Evolutionary conservation across 2,888 invertebrate species (phyloP).

Genomic region (Athalia cordata): DNA sequence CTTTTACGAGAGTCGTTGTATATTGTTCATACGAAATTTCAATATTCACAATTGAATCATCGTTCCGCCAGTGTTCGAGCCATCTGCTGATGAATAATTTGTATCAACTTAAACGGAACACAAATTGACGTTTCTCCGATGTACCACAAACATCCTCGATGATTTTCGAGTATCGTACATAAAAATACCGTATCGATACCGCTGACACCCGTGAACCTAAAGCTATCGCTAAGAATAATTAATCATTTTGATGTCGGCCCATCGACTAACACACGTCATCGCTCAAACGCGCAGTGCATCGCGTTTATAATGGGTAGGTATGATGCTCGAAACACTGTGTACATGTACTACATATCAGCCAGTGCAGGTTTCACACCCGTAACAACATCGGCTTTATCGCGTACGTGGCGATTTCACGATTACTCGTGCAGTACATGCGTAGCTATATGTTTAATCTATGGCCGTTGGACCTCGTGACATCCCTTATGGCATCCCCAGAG

Average conservation of each 20-base stretch:
- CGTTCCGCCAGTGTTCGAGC: too few relatives aligned
- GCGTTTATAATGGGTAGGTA: background rate
- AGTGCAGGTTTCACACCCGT: background rate
- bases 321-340: constrained; percentile 4
- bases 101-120: background rate
- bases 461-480: constrained; percentile 35
- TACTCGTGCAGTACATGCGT: constrained; percentile 21
- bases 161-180: background rate
- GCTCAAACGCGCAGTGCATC: constrained; percentile 9
- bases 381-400: constrained; percentile 1
- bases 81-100: too few relatives aligned
- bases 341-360: background rate
- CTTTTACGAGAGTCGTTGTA: too few relatives aligned
- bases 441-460: constrained; percentile 30
- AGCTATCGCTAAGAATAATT: constrained; percentile 41
- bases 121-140: constrained; percentile 28
- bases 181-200: constrained; percentile 3
- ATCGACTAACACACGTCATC: constrained; percentile 36
- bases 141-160: constrained; percentile 5
- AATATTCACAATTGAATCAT: too few relatives aligned
- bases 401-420: constrained; percentile 36
- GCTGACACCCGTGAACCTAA: constrained; percentile 33
- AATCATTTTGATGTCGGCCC: constrained; percentile 36
- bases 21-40: too few relatives aligned
- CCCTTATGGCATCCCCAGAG: constrained; percentile 19